Evolutionary conservation across 30 jellyfish, hydroid and myxozoan species (phyloP).

Genomic region (Aurelia aurita complex sp. Pacific): DNA sequence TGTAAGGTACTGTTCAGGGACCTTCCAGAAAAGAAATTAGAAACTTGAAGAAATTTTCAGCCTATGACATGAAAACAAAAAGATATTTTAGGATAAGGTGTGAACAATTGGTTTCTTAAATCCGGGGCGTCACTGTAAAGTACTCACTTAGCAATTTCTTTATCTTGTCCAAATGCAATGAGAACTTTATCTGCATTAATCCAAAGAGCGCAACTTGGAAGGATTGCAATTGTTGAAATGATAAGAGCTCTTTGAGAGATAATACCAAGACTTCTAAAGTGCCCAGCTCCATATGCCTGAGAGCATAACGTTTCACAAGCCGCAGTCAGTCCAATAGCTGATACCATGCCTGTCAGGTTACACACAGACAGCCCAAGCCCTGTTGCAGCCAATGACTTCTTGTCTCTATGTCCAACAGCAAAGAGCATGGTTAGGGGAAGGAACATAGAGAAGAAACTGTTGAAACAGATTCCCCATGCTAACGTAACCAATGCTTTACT

Average conservation of each 20-base stretch:
- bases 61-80: too few species aligned
- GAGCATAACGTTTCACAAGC: slow-evolving; percentile 56
- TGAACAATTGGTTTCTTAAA: too few species aligned
- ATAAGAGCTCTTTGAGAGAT: slow-evolving; percentile 44
- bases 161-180: slow-evolving; percentile 46
- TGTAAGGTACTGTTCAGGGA: too few species aligned
- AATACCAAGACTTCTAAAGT: slow-evolving; percentile 53
- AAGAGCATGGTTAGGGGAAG: slow-evolving; percentile 42
- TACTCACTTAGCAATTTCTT: slow-evolving; percentile 56
- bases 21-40: too few species aligned
- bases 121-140: too few species aligned
- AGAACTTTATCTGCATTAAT: slow-evolving; percentile 41
- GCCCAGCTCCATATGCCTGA: slow-evolving; percentile 70
- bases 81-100: too few species aligned
- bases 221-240: slow-evolving; percentile 15
- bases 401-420: slow-evolving; percentile 55
- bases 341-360: slow-evolving; percentile 52
- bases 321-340: slow-evolving; percentile 36
- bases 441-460: slow-evolving; percentile 29
- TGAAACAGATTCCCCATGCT: slow-evolving; percentile 52
- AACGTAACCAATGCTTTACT: slow-evolving; percentile 22
- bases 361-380: slow-evolving; percentile 60
- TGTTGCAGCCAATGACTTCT: slow-evolving; percentile 42
- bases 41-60: too few species aligned
- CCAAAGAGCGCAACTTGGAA: slow-evolving; percentile 63